Base-by-base conservation (phyloP, 2,113 vertebrate species). In the Eleginops maclovinus region DNA sequence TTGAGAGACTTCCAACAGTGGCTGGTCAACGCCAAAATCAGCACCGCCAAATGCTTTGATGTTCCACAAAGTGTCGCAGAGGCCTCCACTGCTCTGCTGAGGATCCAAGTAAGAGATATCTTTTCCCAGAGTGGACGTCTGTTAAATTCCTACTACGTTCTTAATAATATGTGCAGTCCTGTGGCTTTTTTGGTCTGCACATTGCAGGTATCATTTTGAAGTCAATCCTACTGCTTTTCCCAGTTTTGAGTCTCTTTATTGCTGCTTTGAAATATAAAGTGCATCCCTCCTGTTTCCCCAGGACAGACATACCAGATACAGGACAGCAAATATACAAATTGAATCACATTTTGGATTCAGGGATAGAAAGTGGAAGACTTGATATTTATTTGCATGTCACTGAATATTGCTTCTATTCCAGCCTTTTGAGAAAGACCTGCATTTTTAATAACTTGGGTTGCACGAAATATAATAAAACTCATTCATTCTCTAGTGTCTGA, bases 1-100 rank as follows among this genome's bases (percentile, higher is more conserved):
- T 95, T 96, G 83, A 95, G 97, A 72, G 97, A 98, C 67, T 98
- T 98, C 89, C 97, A 99, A 82, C 98, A 99, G 87, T 99, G 98
- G 98, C 86, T 99, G 89, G 95, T 99, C 82, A 98, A 95, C 54
- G 96, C 97, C 67, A 98, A 96, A 92, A 96, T 98, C 91, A 95
- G 95, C 72, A 99, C 97, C 0, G 96, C 97, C 89, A 99, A 98
- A 84, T 99, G 97, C 89, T 99, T 98, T 79, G 98, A 99, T 11
- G 91, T 96, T 58, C 97, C 97, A 74, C 95, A 98, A 73, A 98
- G 94, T 87, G 93, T 98, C 49, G 89, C 70, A 8, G 97, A 99
- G 92, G 95, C 94, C 81, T 94, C 96, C 16, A 74, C 88, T 3
- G 96, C 94, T 79, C 94, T 99, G 72, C 96, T 96, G 87, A 98